phyloP scores from a whole-genome alignment of 2,113 vertebrate genomes.

The Cnemophilus loriae region DNA sequence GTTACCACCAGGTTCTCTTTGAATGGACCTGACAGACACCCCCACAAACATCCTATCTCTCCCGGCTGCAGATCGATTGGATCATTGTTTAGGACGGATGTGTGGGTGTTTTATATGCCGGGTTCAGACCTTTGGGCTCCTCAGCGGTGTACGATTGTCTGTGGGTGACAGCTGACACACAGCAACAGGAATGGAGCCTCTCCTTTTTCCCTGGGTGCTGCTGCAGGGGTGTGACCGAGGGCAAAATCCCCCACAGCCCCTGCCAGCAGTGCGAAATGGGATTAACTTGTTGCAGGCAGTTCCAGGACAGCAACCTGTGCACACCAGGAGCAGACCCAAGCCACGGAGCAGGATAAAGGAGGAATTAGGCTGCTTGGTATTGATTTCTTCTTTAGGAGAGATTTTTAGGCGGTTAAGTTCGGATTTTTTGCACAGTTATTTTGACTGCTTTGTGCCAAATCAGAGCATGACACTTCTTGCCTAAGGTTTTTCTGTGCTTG shows the following conservation, averaged over 20 bases:
- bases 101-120: rapidly evolving
- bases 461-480: not conserved
- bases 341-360: not conserved
- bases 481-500: not conserved
- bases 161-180: not conserved
- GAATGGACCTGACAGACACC: rapidly evolving
- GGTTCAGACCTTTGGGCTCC: not conserved
- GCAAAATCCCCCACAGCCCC: not conserved
- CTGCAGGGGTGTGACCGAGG: not conserved
- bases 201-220: not conserved
- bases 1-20: rapidly evolving
- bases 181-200: not conserved
- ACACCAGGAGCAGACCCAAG: not conserved
- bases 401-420: not conserved
- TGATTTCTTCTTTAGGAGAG: not conserved
- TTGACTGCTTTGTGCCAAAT: not conserved
- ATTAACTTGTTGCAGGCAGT: not conserved
- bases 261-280: not conserved
- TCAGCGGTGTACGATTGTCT: too few species aligned
- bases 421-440: not conserved
- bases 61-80: rapidly evolving
- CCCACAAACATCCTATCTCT: rapidly evolving
- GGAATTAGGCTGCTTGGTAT: not conserved
- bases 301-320: not conserved
- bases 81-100: rapidly evolving